Conservation (phyloP, 2,888 invertebrate species). For the Agelastica alni region DNA sequence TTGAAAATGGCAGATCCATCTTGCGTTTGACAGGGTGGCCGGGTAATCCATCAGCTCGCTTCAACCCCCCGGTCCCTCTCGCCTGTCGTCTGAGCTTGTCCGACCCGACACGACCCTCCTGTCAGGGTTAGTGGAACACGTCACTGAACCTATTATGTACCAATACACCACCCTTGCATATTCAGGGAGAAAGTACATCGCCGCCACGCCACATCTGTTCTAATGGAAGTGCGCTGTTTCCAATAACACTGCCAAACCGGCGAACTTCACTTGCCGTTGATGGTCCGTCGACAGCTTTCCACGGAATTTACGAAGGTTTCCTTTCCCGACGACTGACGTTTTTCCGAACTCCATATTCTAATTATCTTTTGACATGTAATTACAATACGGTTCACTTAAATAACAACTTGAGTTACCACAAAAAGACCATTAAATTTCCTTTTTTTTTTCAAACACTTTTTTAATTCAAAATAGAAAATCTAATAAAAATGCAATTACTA, state of each 20-base stretch:
- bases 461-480: no score
- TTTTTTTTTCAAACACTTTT: no score
- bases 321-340: constrained; percentile 7
- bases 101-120: constrained; percentile 49
- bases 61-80: constrained; percentile 41
- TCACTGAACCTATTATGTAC: constrained; percentile 60
- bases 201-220: constrained; percentile 51
- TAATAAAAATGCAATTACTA: no score
- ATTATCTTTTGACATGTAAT: constrained; percentile 4
- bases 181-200: constrained; percentile 39
- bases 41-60: constrained; percentile 56
- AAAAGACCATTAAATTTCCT: no score
- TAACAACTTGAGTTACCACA: no score
- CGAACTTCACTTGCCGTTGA: constrained; percentile 29
- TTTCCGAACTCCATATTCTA: constrained; percentile 14
- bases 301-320: constrained; percentile 32
- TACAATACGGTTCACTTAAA: background rate
- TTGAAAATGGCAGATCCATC: constrained; percentile 59
- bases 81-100: constrained; percentile 47
- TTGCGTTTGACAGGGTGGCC: constrained; percentile 59
- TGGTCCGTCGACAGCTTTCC: constrained; percentile 29
- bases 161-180: constrained; percentile 50
- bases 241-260: constrained; percentile 39
- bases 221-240: constrained; percentile 57
- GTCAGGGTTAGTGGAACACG: constrained; percentile 60